phyloP scores from a whole-genome alignment of 2,797 vertebrate genomes.

The Gadopsis bispinosus region DNA sequence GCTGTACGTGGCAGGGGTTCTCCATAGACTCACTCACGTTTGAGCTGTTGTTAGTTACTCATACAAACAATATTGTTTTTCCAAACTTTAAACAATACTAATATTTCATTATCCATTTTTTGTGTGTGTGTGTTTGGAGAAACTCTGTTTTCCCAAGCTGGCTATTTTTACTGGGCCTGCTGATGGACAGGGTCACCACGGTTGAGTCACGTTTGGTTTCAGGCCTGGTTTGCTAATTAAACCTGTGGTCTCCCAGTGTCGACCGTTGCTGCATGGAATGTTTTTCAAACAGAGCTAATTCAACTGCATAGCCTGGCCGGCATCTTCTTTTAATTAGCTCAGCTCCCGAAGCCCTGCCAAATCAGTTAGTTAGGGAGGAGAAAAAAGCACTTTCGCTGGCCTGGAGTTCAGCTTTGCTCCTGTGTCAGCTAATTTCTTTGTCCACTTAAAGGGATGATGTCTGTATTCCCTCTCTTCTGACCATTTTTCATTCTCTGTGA shows the following conservation, averaged over 20 bases:
- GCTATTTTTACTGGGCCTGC: constrained; percentile 84
- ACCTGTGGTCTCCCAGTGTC: constrained; percentile 84
- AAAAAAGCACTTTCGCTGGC: constrained; percentile 60
- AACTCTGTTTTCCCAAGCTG: constrained; percentile 84
- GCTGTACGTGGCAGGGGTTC: constrained; percentile 11
- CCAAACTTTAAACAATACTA: constrained; percentile 58
- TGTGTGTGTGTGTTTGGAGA: constrained; percentile 71
- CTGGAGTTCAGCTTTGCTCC: constrained; percentile 69
- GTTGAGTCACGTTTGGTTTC: constrained; percentile 85
- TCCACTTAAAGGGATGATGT: constrained; percentile 62
- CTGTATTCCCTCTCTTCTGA: constrained; percentile 69
- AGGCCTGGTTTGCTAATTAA: constrained; percentile 87
- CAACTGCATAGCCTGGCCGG: constrained; percentile 79
- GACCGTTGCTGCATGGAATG: constrained; percentile 86
- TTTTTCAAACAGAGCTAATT: constrained; percentile 86
- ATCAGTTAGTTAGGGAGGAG: constrained; percentile 77
- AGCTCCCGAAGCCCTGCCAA: constrained; percentile 72
- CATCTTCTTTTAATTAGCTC: constrained; percentile 86
- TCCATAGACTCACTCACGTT: constrained; percentile 15
- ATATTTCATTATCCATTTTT: constrained; percentile 69
- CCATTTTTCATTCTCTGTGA: constrained; percentile 49
- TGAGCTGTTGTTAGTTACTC: constrained; percentile 52
- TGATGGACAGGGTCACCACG: constrained; percentile 82
- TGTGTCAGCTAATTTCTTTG: constrained; percentile 79
- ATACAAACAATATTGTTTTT: constrained; percentile 63